These are phyloP conservation scores for Drosophila ananassae DNA, from an alignment of 1,140 invertebrate species.

Conservation along the genomic window DNA sequence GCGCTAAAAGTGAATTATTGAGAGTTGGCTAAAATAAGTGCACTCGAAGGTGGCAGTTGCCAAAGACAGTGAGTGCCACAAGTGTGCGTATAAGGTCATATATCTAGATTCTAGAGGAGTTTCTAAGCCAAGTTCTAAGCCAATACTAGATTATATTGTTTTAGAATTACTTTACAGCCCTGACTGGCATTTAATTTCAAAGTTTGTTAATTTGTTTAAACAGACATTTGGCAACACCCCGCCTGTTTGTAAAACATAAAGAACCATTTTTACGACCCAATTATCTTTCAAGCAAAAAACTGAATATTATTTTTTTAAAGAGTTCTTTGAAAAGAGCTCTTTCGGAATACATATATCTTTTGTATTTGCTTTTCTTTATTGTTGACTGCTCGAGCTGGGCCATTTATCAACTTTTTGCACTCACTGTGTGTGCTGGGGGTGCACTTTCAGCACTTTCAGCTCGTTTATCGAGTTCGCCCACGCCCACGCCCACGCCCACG, in stretches of 20 bases:
- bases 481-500: conserved; percentile 32
- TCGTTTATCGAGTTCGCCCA: conserved; percentile 38
- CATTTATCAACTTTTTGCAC: conserved; percentile 31
- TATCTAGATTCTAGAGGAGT: conserved; percentile 7
- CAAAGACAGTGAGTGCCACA: conserved; percentile 18
- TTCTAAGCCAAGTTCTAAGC: background rate
- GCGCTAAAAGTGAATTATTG: conserved; percentile 41
- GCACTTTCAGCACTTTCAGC: conserved; percentile 22
- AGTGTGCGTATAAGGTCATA: conserved; percentile 6
- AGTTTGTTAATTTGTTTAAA: background rate
- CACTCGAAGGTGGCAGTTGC: conserved; percentile 21
- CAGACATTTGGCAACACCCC: background rate
- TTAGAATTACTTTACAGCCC: too few relatives aligned
- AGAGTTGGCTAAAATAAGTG: conserved; percentile 41
- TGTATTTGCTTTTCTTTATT: conserved; percentile 4
- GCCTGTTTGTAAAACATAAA: background rate
- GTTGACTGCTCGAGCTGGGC: background rate
- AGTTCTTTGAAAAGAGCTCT: background rate
- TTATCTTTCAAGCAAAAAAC: conserved; percentile 4
- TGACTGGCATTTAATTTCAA: background rate
- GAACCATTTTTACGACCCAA: background rate
- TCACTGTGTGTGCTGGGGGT: conserved; percentile 31
- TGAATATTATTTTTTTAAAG: background rate
- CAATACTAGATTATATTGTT: too few relatives aligned
- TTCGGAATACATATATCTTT: background rate